Evolutionary conservation across 2,113 vertebrate species (phyloP).

Genomic region (Saguinus midas): DNA sequence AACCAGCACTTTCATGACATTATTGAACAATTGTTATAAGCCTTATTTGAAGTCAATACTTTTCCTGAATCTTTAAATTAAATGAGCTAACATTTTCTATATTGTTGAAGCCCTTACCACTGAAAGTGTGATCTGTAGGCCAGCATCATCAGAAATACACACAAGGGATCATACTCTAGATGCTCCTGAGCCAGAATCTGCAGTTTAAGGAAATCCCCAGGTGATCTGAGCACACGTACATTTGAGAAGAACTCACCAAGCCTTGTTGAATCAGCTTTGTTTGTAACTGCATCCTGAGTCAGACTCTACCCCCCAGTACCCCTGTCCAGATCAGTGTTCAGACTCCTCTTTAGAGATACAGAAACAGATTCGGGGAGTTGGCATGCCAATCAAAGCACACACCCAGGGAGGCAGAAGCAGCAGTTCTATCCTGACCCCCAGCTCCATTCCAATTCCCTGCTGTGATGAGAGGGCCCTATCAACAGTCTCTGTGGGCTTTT

Average conservation of each 20-base stretch:
- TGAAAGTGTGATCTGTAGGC: background rate
- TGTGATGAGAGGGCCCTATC: background rate
- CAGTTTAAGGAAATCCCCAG: background rate
- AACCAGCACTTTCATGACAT: background rate
- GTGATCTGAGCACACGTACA: accelerated
- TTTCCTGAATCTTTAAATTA: background rate
- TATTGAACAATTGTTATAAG: background rate
- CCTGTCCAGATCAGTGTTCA: background rate
- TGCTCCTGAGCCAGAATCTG: background rate
- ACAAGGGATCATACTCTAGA: background rate
- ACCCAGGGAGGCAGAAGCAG: background rate
- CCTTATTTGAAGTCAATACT: background rate
- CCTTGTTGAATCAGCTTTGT: background rate
- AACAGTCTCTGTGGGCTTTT: background rate
- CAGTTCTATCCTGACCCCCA: background rate
- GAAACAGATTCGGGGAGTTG: background rate
- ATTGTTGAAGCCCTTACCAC: background rate
- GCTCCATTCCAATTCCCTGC: background rate
- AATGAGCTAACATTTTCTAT: background rate
- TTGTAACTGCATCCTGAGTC: background rate
- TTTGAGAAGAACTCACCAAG: background rate
- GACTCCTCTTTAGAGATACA: background rate
- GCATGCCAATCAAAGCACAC: background rate
- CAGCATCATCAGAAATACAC: background rate
- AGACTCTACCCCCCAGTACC: background rate